Evolutionary conservation across 30 jellyfish, hydroid and myxozoan species (phyloP), one percentile per base, ranked within the genome.

Genomic region (Cassiopea andromeda): DNA sequence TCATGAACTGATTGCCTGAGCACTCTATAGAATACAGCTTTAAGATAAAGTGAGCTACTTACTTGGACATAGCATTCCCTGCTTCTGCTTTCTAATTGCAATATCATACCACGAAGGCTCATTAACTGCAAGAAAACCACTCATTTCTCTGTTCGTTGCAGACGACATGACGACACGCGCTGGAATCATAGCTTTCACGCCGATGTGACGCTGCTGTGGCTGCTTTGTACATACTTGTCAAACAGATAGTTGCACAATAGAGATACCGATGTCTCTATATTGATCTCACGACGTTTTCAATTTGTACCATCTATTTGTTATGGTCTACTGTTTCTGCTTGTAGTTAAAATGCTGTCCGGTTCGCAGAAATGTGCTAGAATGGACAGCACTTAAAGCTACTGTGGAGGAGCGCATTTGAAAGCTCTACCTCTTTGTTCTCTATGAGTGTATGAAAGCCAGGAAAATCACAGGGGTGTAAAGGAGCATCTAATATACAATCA

Each of bases 181-280:
- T 70, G 57, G 54, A 19, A 70, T 43, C 50, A 8, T 38, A 38
- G 57, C 27, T 54, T 50, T 70, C 79, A 70, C 79, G 79, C 79
- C 79, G 27, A 43, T 50, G 10, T 16, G 27, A 19, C 3, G 79
- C 27, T 70, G 79, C 27, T 12, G 79, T 19, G n/a, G 79, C 54
- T 70, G 79, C 27, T 6, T 10, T 3, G 12, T 54, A 3, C 12
- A 54, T 54, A 54, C 12, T 54, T 54, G 12, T 3, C 64, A 54
- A 10, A 54, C 64, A 54, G 64, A 6, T 10, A 54, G 64, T 54
- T 54, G 64, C 64, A 54, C 64, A 54, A 54, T 10, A 54, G 64
- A 54, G 7, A 3, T 54, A 54, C 64, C 64, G 64, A 3, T 54
- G 64, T 27, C 38, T 27, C 38, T 27, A 27, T 27, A 27, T 27